Conservation (phyloP, 2,888 invertebrate species). For the Tuta absoluta region DNA sequence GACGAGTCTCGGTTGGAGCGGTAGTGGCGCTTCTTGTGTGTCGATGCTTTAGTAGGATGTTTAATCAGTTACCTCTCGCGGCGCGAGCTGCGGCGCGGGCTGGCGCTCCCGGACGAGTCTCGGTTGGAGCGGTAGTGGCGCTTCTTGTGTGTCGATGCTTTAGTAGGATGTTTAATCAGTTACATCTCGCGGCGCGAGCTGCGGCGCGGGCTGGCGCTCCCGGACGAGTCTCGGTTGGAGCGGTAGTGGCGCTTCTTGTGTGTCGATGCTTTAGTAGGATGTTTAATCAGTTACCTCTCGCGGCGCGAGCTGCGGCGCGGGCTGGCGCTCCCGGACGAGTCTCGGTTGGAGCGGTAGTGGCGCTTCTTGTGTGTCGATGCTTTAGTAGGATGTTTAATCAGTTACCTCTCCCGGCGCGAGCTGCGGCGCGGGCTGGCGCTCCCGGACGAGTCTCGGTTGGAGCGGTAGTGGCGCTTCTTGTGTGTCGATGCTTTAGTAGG, state of each 20-base stretch:
- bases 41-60: too few species aligned
- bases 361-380: constrained; percentile 93
- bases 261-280: too few species aligned
- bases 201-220: constrained; percentile 78
- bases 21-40: constrained; percentile 93
- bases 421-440: constrained; percentile 79
- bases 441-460: constrained; percentile 90
- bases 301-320: constrained; percentile 78
- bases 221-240: constrained; percentile 91
- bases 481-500: too few species aligned
- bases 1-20: constrained; percentile 92
- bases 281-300: neutral
- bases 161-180: constrained; percentile 49
- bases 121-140: constrained; percentile 93
- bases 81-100: constrained; percentile 76
- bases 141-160: constrained; percentile 91
- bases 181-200: constrained; percentile 67
- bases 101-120: constrained; percentile 86
- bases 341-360: constrained; percentile 92
- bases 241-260: constrained; percentile 95
- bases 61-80: constrained; percentile 83
- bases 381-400: neutral
- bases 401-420: constrained; percentile 61
- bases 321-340: constrained; percentile 85
- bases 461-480: constrained; percentile 93